Evolutionary conservation across 2,113 vertebrate genomes (phyloP).

Genomic region (Motacilla alba): DNA sequence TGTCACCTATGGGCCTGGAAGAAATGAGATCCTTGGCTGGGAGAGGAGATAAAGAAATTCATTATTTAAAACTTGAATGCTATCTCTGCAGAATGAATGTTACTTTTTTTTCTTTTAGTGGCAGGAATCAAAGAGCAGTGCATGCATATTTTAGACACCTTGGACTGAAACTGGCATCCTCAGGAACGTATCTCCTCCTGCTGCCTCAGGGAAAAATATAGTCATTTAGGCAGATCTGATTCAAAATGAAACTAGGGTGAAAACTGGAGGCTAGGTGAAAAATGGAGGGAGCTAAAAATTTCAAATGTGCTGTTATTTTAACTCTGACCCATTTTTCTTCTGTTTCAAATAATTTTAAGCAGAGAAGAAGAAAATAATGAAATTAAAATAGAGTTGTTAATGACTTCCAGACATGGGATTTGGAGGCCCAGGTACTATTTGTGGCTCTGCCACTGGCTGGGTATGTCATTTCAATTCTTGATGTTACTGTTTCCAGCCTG

Average conservation of each 20-base stretch:
- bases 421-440: background rate
- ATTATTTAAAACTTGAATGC: constrained; percentile 32
- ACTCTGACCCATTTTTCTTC: background rate
- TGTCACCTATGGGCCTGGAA: background rate
- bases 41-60: background rate
- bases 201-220: background rate
- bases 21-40: background rate
- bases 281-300: constrained; percentile 2
- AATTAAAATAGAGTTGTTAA: background rate
- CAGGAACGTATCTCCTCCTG: background rate
- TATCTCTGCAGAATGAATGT: background rate
- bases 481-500: background rate
- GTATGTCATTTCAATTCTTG: background rate
- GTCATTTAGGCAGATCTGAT: background rate
- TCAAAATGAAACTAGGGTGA: constrained; percentile 12
- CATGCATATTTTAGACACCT: background rate
- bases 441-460: background rate
- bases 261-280: constrained; percentile 27
- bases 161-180: background rate
- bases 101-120: background rate
- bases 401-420: background rate
- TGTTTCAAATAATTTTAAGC: background rate
- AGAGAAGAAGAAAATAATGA: background rate
- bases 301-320: background rate
- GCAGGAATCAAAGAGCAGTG: background rate